Evolutionary conservation across 2,113 vertebrate genomes (phyloP).

Genomic region (Mustela lutreola): DNA sequence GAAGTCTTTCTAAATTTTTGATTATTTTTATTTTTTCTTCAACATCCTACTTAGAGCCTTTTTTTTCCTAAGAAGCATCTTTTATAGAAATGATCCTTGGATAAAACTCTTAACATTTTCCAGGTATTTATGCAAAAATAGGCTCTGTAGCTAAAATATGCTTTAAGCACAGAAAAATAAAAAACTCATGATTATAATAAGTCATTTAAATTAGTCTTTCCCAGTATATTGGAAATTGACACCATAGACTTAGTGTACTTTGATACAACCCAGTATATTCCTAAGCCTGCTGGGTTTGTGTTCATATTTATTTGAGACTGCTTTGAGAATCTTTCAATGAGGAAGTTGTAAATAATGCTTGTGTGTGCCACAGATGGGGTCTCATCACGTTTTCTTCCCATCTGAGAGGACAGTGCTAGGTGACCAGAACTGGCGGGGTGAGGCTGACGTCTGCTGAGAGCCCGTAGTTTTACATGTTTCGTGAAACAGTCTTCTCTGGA

Average conservation of each 20-base stretch:
- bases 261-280: background rate
- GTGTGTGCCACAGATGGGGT: background rate
- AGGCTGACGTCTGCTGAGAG: background rate
- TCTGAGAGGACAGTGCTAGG: background rate
- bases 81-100: background rate
- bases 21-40: background rate
- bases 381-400: background rate
- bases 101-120: constrained; percentile 26
- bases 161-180: background rate
- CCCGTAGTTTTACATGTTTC: background rate
- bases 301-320: constrained; percentile 6
- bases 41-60: background rate
- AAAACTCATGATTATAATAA: background rate
- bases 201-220: background rate
- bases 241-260: background rate
- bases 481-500: background rate
- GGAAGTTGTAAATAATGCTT: background rate
- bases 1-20: constrained; percentile 42
- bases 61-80: background rate
- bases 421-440: background rate
- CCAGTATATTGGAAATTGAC: background rate
- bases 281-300: background rate
- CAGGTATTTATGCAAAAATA: constrained; percentile 7
- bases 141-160: background rate
- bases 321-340: constrained; percentile 2